phyloP scores from a whole-genome alignment of 2,888 invertebrate species.

The Hirtodrosophila histrioides region DNA sequence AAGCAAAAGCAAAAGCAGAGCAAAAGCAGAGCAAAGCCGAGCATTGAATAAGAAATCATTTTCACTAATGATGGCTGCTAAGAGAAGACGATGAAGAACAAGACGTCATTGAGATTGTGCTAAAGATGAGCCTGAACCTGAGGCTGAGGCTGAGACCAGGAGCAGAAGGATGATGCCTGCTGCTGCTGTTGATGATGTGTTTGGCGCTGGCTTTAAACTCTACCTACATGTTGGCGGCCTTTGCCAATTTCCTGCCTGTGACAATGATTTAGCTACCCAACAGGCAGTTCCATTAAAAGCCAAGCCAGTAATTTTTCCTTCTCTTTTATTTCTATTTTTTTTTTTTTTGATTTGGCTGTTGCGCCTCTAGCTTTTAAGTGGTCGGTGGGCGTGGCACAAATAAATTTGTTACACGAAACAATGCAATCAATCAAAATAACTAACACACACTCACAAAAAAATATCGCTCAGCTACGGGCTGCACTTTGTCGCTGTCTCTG shows the following conservation, averaged over 20 bases:
- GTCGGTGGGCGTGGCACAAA: conserved; percentile 53
- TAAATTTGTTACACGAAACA: conserved; percentile 76
- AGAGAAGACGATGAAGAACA: conserved; percentile 21
- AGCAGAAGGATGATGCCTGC: conserved; percentile 2
- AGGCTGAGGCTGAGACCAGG: conserved; percentile 15
- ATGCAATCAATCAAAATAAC: conserved; percentile 75
- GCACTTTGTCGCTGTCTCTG: conserved; percentile 58
- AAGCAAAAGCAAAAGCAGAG: conserved; percentile 32
- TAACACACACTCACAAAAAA: conserved; percentile 38
- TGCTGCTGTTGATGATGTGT: conserved; percentile 15
- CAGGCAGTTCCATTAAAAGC: conserved; percentile 25
- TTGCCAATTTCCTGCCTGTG: conserved; percentile 56
- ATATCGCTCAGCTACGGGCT: conserved; percentile 35
- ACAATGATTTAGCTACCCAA: conserved; percentile 52
- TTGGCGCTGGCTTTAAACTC: conserved; percentile 41
- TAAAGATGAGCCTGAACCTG: conserved; percentile 21
- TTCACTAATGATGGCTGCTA: conserved; percentile 65
- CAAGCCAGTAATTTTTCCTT: too few relatives aligned
- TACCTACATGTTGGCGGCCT: conserved; percentile 42
- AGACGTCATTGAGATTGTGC: conserved; percentile 54
- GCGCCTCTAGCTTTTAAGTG: conserved; percentile 45
- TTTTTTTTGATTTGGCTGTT: conserved; percentile 9
- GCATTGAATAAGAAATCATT: conserved; percentile 73
- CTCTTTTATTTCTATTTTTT: too few relatives aligned
- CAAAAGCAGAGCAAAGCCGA: conserved; percentile 34